These are phyloP conservation scores for Sarcophaga bullata DNA, from an alignment of 1,140 invertebrate species.

Conservation along the genomic window DNA sequence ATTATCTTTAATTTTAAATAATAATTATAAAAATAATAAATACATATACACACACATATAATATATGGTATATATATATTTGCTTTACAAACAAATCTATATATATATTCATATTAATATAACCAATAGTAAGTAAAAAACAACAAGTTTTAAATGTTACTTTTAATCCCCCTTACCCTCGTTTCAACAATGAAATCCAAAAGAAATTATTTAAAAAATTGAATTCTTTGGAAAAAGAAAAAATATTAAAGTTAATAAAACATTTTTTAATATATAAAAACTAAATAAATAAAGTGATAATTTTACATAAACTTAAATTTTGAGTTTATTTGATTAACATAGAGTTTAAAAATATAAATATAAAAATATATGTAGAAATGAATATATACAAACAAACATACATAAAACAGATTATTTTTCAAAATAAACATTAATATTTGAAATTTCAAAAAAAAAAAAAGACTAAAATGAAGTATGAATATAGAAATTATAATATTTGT, in stretches of 20 bases:
- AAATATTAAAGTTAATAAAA: not conserved
- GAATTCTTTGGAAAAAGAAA: not conserved
- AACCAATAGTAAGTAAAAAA: not conserved
- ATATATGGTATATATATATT: not conserved
- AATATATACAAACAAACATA: no score
- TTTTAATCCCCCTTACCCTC: no score
- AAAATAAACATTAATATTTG: conserved; percentile 26
- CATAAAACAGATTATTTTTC: not conserved
- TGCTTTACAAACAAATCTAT: no score
- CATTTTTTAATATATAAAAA: no score
- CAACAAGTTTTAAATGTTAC: not conserved
- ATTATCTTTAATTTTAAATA: not conserved
- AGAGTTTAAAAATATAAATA: not conserved
- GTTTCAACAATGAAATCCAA: not conserved
- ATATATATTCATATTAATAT: no score
- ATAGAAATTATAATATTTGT: not conserved
- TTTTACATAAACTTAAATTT: not conserved
- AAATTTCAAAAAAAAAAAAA: not conserved
- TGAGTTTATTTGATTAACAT: conserved; percentile 8
- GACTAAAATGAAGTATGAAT: not conserved
- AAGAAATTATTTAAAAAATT: not conserved
- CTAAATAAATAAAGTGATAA: not conserved
- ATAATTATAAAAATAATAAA: not conserved
- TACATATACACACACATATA: not conserved
- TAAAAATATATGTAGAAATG: not conserved